phyloP scores from a whole-genome alignment of 37 sponge, comb jelly and placozoan genomes.

The Agelas oroides region DNA sequence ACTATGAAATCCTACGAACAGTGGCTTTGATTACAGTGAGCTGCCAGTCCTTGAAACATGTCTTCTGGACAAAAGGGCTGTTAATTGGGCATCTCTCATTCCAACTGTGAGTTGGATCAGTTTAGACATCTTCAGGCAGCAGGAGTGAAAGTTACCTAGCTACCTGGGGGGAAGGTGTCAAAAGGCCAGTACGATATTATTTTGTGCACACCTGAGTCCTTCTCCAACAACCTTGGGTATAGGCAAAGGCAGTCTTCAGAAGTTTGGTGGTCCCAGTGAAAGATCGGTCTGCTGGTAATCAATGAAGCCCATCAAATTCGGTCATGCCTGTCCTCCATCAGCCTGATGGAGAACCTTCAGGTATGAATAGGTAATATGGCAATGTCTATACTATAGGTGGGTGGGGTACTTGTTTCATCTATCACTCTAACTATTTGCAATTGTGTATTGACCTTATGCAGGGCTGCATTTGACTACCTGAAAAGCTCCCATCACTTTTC shows the following conservation, averaged over 20 bases:
- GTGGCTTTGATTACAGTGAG: not conserved
- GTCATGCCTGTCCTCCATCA: no score
- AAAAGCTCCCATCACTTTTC: not conserved
- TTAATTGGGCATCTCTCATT: not conserved
- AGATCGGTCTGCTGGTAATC: not conserved
- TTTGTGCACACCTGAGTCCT: not conserved
- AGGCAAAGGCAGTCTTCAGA: not conserved
- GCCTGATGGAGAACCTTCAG: not conserved
- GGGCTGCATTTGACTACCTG: not conserved
- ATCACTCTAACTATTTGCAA: no score
- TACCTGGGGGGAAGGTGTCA: not conserved
- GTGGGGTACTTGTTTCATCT: no score
- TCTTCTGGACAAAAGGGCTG: no score
- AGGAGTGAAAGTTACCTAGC: not conserved
- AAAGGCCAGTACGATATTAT: not conserved
- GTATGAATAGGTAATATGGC: no score
- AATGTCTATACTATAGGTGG: no score
- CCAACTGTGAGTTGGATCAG: not conserved
- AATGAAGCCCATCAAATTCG: not conserved
- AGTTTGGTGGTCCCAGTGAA: not conserved
- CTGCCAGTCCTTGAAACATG: not conserved
- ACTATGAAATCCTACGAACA: not conserved
- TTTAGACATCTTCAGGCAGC: not conserved
- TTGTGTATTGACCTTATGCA: no score
- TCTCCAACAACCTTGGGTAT: not conserved